Evolutionary conservation across 2,797 vertebrate genomes (phyloP), one percentile per base, ranked within the genome.

Genomic region (Craterocephalus amniculus): DNA sequence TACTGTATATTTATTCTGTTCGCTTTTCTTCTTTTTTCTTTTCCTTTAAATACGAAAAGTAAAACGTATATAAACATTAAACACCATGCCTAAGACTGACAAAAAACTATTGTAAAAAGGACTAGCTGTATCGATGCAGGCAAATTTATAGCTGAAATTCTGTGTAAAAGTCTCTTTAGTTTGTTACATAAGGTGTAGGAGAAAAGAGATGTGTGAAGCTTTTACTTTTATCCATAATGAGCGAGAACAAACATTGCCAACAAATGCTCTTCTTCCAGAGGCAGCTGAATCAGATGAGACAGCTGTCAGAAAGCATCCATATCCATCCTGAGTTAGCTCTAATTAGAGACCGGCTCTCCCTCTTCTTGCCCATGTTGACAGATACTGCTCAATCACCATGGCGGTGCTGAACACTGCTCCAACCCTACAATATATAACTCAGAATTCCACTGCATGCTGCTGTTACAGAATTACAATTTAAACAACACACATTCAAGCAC

Each of bases 261-360:
- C 87, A 88, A 92, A 86, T 78, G 81, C 80, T 86, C 75, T 70
- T 84, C 84, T 72, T 87, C 70, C 58, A 77, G 56, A 74, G 78
- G 76, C 79, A 81, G 86, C 72, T 5, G 78, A 83, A 89, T 91
- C 80, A 80, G 87, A 88, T 73, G 79, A 92, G 92, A 89, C 90
- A 90, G 90, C 91, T 93, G 91, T 92, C 91, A 92, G 84, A 87
- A 88, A 85, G 84, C 84, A 89, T 93, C 83, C 85, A 81, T 78
- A 88, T 89, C 88, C 80, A 81, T 92, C 85, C 77, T 72, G 86
- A 89, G 87, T 88, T 89, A 79, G 81, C 81, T 87, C 83, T 93
- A 92, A 93, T 93, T 92, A 93, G 90, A 87, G 80, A 89, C 85
- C 80, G 78, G 63, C 87, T 86, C 78, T 85, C 58, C 63, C 77